Evolutionary conservation across 2,888 invertebrate species (phyloP).

Genomic region (Villa cingulata): DNA sequence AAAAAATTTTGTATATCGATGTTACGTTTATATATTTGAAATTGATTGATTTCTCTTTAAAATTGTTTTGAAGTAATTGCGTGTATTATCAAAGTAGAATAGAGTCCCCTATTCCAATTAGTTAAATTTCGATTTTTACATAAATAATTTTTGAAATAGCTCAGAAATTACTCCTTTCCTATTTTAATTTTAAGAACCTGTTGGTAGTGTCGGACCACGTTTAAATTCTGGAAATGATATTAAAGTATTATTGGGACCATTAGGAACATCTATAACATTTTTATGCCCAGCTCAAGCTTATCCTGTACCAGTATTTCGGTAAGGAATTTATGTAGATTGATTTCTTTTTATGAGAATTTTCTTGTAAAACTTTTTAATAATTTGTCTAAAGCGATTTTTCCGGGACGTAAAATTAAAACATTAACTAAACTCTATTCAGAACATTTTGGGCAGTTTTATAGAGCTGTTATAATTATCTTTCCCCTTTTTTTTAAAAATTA

Average conservation of each 20-base stretch:
- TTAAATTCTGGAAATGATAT: slow-evolving; percentile 36
- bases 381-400: too few species aligned
- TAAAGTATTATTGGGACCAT: slow-evolving; percentile 25
- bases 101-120: slow-evolving; percentile 9
- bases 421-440: too few species aligned
- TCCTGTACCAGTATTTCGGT: slow-evolving; percentile 59
- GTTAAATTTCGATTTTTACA: too few species aligned
- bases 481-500: too few species aligned
- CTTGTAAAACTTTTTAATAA: too few species aligned
- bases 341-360: too few species aligned
- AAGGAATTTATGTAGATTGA: slow-evolving; percentile 36
- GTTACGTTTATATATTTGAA: not conserved
- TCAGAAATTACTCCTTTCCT: slow-evolving; percentile 8
- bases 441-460: too few species aligned
- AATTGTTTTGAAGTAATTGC: not conserved
- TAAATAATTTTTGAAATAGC: too few species aligned
- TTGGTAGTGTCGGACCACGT: slow-evolving; percentile 52
- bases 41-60: not conserved
- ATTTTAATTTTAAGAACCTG: slow-evolving; percentile 39
- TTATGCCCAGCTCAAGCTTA: slow-evolving; percentile 59
- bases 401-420: too few species aligned
- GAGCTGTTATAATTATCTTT: too few species aligned
- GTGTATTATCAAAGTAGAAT: not conserved
- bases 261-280: slow-evolving; percentile 40
- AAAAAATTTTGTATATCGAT: not conserved